Percentiles rank a stretch among this genome's conserved stretches.
These are phyloP conservation scores for Macrosoma leucophasiata DNA, from an alignment of 2,888 invertebrate species.

Conservation along the genomic window DNA sequence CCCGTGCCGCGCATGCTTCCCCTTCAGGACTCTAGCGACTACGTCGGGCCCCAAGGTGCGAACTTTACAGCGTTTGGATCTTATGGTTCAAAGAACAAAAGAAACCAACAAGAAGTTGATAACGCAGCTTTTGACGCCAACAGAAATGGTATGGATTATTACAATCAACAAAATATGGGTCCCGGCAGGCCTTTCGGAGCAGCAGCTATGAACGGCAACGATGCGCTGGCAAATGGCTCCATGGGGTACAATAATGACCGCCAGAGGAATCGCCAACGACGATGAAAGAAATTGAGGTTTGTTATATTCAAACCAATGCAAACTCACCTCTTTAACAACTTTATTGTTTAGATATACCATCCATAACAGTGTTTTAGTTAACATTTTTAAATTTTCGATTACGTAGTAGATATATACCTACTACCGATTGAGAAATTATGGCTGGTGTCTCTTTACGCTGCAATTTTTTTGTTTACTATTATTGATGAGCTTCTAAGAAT, in stretches of 20 bases:
- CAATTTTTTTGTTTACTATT: too few relatives aligned
- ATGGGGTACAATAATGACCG: constrained; percentile 71
- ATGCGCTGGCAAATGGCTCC: constrained; percentile 63
- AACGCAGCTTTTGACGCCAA: constrained; percentile 37
- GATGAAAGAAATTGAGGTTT: constrained; percentile 69
- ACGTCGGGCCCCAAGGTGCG: constrained; percentile 50
- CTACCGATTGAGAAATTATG: too few relatives aligned
- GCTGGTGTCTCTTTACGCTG: too few relatives aligned
- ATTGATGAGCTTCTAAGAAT: neutral
- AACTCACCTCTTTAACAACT: constrained; percentile 51
- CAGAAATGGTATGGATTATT: constrained; percentile 43
- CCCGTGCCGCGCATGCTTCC: constrained; percentile 66
- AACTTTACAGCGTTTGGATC: constrained; percentile 69
- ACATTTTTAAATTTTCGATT: too few relatives aligned
- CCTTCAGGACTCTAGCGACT: constrained; percentile 43
- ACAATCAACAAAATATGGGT: constrained; percentile 51
- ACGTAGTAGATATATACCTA: too few relatives aligned
- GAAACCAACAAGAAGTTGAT: constrained; percentile 35
- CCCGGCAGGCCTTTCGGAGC: constrained; percentile 50
- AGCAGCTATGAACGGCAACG: constrained; percentile 41
- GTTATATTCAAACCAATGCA: constrained; percentile 69
- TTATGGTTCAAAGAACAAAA: constrained; percentile 52
- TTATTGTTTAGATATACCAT: constrained; percentile 13
- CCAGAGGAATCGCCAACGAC: constrained; percentile 69
- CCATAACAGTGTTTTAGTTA: too few relatives aligned